Evolutionary conservation across 2,888 invertebrate species (phyloP), one percentile per base, ranked within the genome.

Genomic region (Auanema freiburgensis): DNA sequence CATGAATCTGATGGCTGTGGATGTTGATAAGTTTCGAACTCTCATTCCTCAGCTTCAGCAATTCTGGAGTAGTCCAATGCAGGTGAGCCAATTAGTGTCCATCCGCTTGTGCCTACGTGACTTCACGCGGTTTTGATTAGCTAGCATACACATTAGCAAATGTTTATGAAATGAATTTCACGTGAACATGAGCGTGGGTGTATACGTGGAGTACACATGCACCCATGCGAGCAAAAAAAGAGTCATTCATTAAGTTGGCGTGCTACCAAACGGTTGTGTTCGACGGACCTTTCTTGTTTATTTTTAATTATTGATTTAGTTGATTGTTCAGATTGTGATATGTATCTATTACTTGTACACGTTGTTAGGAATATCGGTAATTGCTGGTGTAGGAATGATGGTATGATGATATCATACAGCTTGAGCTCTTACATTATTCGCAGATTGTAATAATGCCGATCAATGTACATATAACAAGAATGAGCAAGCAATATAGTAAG

Each of bases 331-430:
- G 72, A 83, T 83, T 44, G 66, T 69, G 18, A 53, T 83, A 12
- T 76, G 79, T 5, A 71, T 83, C 53, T 70, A 74, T 49, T 84
- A 86, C 61, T 81, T 87, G 46, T 87, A 84, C 84, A 74, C 83
- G 75, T 84, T 86, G 58, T 78, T 87, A 72, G 89, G 89, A 0
- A 90, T 91, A 0, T 91, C 94, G 0, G 92, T 94, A 0, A 85
- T 97, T 14, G 92, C 94, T 54, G 94, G 94, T 18, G 86, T 97
- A 55, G 91, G 90, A 1, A 91, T 96, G 42, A 93, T 97, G 92
- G 89, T 59, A 33, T 24, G 42, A 16, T 42, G 23, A 16, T 33
- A n/a, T 8, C 8, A 8, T 18, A 8, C 51, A 1, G 11, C 16
- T 66, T 42, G 44, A 10, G 16, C 11, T 50, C 14, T 10, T 12